Conservation (phyloP, 2,113 vertebrate genomes). For the Cyanoliseus patagonus region DNA sequence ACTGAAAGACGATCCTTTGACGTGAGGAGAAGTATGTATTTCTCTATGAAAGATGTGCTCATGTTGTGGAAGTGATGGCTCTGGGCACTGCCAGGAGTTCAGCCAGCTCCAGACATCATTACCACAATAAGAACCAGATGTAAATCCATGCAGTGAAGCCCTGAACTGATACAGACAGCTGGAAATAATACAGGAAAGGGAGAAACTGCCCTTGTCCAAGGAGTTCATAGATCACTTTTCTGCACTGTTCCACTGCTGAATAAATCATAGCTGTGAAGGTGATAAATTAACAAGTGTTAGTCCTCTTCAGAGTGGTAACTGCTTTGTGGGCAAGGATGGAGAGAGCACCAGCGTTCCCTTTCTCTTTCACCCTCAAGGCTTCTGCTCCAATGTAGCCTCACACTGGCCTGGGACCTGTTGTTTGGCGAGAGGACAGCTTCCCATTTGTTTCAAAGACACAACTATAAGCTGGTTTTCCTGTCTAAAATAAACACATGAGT, state of each 20-base stretch:
- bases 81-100: constrained; percentile 12
- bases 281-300: not conserved
- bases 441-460: not conserved
- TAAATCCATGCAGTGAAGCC: not conserved
- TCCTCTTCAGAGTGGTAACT: not conserved
- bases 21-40: not conserved
- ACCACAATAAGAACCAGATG: constrained; percentile 33
- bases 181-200: not conserved
- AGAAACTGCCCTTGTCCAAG: not conserved
- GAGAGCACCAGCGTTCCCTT: not conserved
- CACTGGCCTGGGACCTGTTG: not conserved
- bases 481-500: not conserved
- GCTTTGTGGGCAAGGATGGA: not conserved
- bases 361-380: not conserved
- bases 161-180: not conserved
- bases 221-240: not conserved
- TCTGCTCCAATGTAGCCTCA: not conserved
- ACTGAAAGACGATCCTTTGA: constrained; percentile 4
- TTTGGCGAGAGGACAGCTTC: not conserved
- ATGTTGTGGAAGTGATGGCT: not conserved
- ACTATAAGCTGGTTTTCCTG: not conserved
- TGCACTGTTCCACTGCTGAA: not conserved
- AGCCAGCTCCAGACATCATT: not conserved
- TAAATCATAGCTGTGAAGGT: not conserved
- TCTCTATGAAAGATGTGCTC: not conserved